phyloP scores from a whole-genome alignment of 2,113 vertebrate genomes.

The Ascaphus truei region DNA sequence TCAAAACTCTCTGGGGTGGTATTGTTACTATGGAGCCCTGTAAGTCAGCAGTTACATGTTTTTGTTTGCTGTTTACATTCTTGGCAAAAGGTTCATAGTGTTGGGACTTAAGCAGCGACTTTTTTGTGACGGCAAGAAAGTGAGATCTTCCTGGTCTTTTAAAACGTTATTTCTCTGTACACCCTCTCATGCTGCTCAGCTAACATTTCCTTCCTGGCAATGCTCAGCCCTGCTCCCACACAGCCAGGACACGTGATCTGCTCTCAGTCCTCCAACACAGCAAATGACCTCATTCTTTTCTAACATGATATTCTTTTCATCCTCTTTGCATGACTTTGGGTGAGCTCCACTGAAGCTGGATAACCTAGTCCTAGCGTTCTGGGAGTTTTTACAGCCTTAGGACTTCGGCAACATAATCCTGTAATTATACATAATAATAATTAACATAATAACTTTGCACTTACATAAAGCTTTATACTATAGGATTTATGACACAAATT shows the following conservation, averaged over 20 bases:
- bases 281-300: not conserved
- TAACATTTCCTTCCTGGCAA: slow-evolving; percentile 27
- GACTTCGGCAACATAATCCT: not conserved
- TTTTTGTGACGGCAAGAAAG: slow-evolving; percentile 1
- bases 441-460: not conserved
- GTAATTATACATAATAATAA: not conserved
- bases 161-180: not conserved
- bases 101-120: not conserved
- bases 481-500: not conserved
- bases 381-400: not conserved
- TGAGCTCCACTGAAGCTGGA: not conserved
- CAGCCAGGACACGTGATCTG: slow-evolving; percentile 15
- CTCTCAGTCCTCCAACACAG: slow-evolving; percentile 11
- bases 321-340: not conserved
- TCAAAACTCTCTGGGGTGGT: slow-evolving; percentile 22
- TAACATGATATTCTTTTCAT: not conserved
- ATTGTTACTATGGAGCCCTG: not conserved
- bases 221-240: not conserved
- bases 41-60: not conserved
- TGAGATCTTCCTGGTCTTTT: not conserved
- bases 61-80: not conserved
- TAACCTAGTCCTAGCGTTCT: not conserved
- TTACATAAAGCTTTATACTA: not conserved
- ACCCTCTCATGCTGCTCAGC: slow-evolving; percentile 7
- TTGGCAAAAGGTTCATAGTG: not conserved